A percentile compares a stretch with the other conserved stretches of the same genome.
Evolutionary conservation across 1,140 invertebrate genomes (phyloP).

Genomic region (Teleogryllus occipitalis): DNA sequence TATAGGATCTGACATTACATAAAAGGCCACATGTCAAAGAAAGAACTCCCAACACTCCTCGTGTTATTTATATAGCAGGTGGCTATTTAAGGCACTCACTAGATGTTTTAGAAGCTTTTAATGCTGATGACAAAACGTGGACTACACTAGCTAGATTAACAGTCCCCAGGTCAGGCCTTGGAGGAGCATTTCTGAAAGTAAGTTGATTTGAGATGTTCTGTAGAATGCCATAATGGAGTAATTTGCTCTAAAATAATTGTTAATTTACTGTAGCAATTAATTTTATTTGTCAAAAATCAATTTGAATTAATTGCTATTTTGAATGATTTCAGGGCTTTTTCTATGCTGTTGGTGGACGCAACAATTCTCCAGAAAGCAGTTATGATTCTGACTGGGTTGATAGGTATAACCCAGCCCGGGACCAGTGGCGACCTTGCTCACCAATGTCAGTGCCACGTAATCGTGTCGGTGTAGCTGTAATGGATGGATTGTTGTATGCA

Average conservation of each 20-base stretch:
- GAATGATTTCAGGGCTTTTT: constrained; percentile 55
- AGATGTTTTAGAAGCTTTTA: constrained; percentile 78
- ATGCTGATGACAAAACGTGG: constrained; percentile 78
- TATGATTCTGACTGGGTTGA: constrained; percentile 46
- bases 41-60: constrained; percentile 71
- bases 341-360: constrained; percentile 84
- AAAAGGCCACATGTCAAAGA: constrained; percentile 73
- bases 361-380: constrained; percentile 71
- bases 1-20: constrained; percentile 68
- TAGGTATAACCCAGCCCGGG: constrained; percentile 63
- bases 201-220: constrained; percentile 13
- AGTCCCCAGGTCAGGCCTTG: constrained; percentile 76
- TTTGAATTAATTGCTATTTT: not conserved
- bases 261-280: no score
- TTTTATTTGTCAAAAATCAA: no score
- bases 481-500: constrained; percentile 83
- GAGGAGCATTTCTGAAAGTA: constrained; percentile 75
- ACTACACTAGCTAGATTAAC: constrained; percentile 65
- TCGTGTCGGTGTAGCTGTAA: constrained; percentile 81
- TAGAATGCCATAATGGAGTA: not conserved
- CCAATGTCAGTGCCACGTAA: constrained; percentile 79
- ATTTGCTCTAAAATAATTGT: not conserved
- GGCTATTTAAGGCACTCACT: constrained; percentile 80
- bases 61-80: constrained; percentile 82
- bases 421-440: constrained; percentile 68